Base-by-base conservation (phyloP, 2,888 invertebrate genomes). In the Ennomos erosarius region DNA sequence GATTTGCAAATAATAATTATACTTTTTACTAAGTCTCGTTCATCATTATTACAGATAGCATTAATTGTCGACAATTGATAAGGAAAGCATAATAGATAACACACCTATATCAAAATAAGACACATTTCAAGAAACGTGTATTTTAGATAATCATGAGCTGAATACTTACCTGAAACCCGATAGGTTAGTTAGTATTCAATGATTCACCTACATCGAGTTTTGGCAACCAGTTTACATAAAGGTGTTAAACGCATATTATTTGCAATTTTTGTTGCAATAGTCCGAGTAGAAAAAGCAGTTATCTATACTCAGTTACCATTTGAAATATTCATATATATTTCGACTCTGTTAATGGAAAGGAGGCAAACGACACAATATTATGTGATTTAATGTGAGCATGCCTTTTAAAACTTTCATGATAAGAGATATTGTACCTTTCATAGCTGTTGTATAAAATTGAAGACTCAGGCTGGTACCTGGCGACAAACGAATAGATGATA, bases 401-500 rank as follows among this genome's bases (percentile, higher is more conserved):
- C 75, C 69, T 66, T 60, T 67, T 60, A 55, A 61, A 56, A 67
- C 49, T 53, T 44, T 48, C 61, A 47, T 59, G 44, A 65, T 47
- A 62, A 56, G 59, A 42, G 48, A 50, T 49, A 63, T 67, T 88
- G 88, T 88, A 88, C 88, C 88, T 88, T 88, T 88, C 85, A 86
- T 88, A 71, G 69, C 64, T 79, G 80, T 82, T 77, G 76, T 68
- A 72, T 67, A 64, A 68, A 66, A 71, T 69, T 62, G 76, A 61
- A 65, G 70, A 62, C 70, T 76, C 78, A 76, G 70, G 76, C 78
- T 71, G 75, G 76, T 75, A 74, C 70, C 59, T 67, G 64, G 67
- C 69, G 70, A 78, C 69, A 75, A 74, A 77, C 62, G 71, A 73
- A 68, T 62, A 69, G 68, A 71, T 73, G 67, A 73, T 74, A 74